Base-by-base conservation (phyloP, 2,888 invertebrate genomes). In the Tanypteryx hageni region DNA sequence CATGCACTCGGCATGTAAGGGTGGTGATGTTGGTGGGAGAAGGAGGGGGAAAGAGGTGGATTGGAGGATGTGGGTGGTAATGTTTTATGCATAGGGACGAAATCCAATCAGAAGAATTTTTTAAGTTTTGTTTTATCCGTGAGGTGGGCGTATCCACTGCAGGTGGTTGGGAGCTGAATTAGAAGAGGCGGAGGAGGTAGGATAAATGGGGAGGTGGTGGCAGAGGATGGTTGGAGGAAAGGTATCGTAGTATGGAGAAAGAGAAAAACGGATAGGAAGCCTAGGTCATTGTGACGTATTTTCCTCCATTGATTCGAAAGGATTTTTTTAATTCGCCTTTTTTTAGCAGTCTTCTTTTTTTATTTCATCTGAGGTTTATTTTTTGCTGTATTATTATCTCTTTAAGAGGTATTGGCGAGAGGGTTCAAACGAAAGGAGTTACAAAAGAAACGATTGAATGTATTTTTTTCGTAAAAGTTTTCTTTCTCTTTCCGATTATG, bases 21-120 rank as follows among this genome's bases (percentile, higher is more conserved):
- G 22, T 14, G 76, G 22, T 27, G 27, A 11, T 13, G 76, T 18
- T 0, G 5, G 7, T 4, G 22, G 16, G 22, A 10, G 76, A 22
- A 76, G 27, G 76, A 3, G 44, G 44, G 44, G 5, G 44, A 5
- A 44, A 44, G 44, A 44, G 44, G 44, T 44, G 44, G 22, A 76
- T 76, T 13, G 76, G 76, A 27, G 27, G 68, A 68, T 16, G 18
- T 68, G 68, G 68, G 68, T 27, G 76, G 76, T 76, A 76, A 76
- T 76, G 76, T 76, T 76, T 76, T 89, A 89, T 89, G 89, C 89
- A 89, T 89, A 44, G 64, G 56, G 89, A 31, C 64, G 89, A 89
- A 89, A 89, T 89, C 89, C 89, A 89, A 89, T 89, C 89, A 89
- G 89, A n/a, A 64, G 61, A 31, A n/a, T 89, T 89, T 89, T 86